Evolutionary conservation across 1,140 invertebrate species (phyloP), one percentile per base, ranked within the genome.

Genomic region (Hylaeus volcanicus): DNA sequence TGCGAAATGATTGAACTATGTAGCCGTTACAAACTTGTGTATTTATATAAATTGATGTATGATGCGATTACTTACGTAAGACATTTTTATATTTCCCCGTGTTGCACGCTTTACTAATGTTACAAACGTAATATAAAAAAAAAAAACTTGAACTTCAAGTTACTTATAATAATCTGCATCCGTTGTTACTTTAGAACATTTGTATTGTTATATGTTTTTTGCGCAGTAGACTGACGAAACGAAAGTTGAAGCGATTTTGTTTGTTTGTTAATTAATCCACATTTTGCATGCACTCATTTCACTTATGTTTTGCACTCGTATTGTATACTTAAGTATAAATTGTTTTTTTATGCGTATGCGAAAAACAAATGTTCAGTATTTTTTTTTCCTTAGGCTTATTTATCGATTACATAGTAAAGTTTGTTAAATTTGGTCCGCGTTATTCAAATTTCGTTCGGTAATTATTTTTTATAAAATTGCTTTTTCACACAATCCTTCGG

Each of bases 221-320:
- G 43, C 26, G 37, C 8, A 74, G 72, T 74, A 74, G 63, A 66
- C 26, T 48, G 53, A 41, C 26, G 51, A 65, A 69, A 43, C 11
- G 15, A 66, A 43, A 3, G 2, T 66, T 55, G 56, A 60, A 56
- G 41, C 56, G 70, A 48, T 61, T 37, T 45, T 65, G 12, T 48
- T 48, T 48, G 5, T 9, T 74, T 51, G 60, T 58, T 56, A 60
- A 41, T 75, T 81, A 65, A 77, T 74, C 37, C 51, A 61, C 73
- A 71, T 12, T 85, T 45, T 79, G 84, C 83, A 85, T 75, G 80
- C 71, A n/a, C 63, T 53, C 51, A 45, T 60, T 77, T 70, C 45
- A 15, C 74, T 56, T 83, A 26, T 53, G 43, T 70, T 66, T 65
- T 70, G 79, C 41, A 58, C n/a, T 26, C 61, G 51, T 60, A 26